Evolutionary conservation across 1,140 invertebrate species (phyloP).

Genomic region (Zeugodacus cucurbitae): DNA sequence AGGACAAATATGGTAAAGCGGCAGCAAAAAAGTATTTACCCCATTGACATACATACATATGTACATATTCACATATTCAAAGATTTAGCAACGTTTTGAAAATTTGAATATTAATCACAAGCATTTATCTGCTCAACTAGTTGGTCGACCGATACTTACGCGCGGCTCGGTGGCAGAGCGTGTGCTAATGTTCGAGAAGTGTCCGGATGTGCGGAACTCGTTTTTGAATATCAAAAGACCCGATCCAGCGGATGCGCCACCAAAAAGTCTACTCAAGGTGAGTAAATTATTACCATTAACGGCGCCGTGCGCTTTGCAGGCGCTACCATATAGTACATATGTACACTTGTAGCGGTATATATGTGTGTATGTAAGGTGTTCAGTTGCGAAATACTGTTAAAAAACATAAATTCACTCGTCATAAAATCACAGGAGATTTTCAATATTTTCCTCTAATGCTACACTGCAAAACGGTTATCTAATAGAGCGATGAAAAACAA

Average conservation of each 20-base stretch:
- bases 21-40: background rate
- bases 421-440: background rate
- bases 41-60: slow-evolving; percentile 32
- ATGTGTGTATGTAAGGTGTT: background rate
- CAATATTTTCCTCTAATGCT: background rate
- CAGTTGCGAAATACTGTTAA: background rate
- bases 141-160: slow-evolving; percentile 86
- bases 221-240: slow-evolving; percentile 62
- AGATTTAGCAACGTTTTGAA: background rate
- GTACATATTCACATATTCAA: slow-evolving; percentile 30
- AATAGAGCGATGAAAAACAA: slow-evolving; percentile 33
- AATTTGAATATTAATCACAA: slow-evolving; percentile 17
- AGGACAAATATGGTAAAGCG: slow-evolving; percentile 62
- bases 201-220: slow-evolving; percentile 73
- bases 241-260: slow-evolving; percentile 52
- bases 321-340: background rate
- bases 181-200: slow-evolving; percentile 91
- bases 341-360: background rate
- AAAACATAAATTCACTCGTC: background rate
- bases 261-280: slow-evolving; percentile 61
- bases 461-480: slow-evolving; percentile 30
- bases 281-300: slow-evolving; percentile 43
- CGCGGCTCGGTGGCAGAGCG: slow-evolving; percentile 91
- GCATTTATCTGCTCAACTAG: slow-evolving; percentile 62
- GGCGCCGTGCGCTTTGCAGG: background rate